Evolutionary conservation across 2,797 vertebrate species (phyloP), one percentile per base, ranked within the genome.

Genomic region (Coregonus suidteri): DNA sequence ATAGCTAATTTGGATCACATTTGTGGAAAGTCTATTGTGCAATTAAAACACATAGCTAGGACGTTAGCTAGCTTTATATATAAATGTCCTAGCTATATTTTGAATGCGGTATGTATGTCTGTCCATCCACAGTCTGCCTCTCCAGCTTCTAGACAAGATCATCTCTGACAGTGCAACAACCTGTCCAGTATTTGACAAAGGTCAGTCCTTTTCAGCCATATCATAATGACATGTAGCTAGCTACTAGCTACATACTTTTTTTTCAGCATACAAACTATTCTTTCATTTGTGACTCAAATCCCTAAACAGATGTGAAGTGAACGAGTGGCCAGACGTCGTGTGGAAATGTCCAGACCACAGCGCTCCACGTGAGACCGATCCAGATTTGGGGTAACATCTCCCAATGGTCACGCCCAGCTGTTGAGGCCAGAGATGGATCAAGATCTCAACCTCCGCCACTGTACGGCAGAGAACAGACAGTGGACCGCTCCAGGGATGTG

Each of bases 391-490:
- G 52, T n/a, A 68, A 41, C 52, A 31, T 15, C 52, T 37, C 14
- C 1, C 52, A 53, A 54, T 25, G 25, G 47, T 51, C 20, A 25
- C 25, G 41, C 20, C 11, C 25, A 25, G 18, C 41, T 20, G 37
- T 20, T 71, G 41, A 71, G 37, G n/a, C 41, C n/a, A 30, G 52
- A 54, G 35, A 75, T 65, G 73, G 71, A 62, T 62, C 71, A 13
- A 4, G 56, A 69, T 73, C 82, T 86, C 83, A 83, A 87, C 77
- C 74, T 78, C 75, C 70, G 81, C 72, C 59, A 84, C 77, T 73
- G 16, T 74, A 9, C 1, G 7, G 7, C 41, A 47, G 41, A 47
- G 76, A 78, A 78, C 37, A 81, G 79, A 30, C 9, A 3, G 65
- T 59, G 78, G 78, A 70, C 78, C 75, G 67, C 70, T 79, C 68